phyloP scores from a whole-genome alignment of 2,888 invertebrate species.

The Chironomus tentans region DNA sequence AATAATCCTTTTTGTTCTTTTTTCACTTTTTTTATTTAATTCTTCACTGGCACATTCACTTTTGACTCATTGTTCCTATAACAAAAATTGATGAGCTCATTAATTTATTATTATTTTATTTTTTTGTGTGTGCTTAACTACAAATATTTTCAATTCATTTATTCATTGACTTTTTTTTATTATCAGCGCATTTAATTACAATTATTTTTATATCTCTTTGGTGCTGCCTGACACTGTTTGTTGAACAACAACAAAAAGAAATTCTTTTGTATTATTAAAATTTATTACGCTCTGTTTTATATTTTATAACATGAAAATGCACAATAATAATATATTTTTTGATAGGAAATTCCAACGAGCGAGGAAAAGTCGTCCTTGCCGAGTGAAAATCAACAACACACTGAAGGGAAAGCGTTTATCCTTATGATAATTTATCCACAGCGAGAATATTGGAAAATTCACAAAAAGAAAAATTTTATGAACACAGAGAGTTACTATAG shows the following conservation, averaged over 20 bases:
- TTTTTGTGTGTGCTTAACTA: not conserved
- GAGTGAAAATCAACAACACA: not conserved
- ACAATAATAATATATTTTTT: not conserved
- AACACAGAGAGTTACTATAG: no score
- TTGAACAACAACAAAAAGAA: no score
- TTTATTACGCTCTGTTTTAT: not conserved
- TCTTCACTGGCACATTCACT: not conserved
- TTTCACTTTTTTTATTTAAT: no score
- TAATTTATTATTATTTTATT: not conserved
- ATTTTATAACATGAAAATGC: not conserved
- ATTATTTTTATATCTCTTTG: not conserved
- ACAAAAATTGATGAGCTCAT: slow-evolving; percentile 11
- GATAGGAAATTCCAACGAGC: not conserved
- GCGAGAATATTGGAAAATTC: slow-evolving; percentile 6
- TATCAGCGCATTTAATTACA: not conserved
- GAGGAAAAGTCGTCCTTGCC: not conserved
- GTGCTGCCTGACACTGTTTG: no score
- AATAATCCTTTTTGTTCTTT: slow-evolving; percentile 23
- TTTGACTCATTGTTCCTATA: slow-evolving; percentile 10
- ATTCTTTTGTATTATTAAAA: not conserved
- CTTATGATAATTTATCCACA: slow-evolving; percentile 19
- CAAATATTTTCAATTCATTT: not conserved
- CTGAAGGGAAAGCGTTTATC: slow-evolving; percentile 13
- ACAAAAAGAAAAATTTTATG: not conserved
- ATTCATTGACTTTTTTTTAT: not conserved